phyloP scores from a whole-genome alignment of 2,888 invertebrate genomes.

The Holacanthella duospinosa region DNA sequence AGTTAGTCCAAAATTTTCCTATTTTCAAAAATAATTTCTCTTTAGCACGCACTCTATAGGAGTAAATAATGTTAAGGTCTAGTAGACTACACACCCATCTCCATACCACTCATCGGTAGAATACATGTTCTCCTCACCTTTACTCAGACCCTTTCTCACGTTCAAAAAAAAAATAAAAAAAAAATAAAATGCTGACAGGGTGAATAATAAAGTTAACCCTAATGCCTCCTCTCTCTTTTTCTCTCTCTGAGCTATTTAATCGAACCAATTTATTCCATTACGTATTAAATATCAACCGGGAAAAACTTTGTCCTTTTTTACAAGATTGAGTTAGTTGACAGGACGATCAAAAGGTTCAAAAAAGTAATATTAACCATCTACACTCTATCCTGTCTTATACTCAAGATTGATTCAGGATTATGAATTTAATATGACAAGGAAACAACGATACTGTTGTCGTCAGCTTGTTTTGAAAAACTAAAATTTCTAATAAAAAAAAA shows the following conservation, averaged over 20 bases:
- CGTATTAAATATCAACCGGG: no score
- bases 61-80: neutral
- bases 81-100: neutral
- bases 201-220: conserved; percentile 1
- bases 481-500: no score
- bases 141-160: neutral
- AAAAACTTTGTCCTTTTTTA: no score
- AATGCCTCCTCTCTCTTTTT: neutral
- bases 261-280: neutral
- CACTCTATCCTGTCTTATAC: no score
- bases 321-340: no score
- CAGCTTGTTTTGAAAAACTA: no score
- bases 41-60: neutral
- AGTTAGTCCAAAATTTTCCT: conserved; percentile 3
- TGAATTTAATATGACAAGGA: no score
- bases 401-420: no score
- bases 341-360: no score
- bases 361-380: no score
- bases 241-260: conserved; percentile 3
- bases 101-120: no score
- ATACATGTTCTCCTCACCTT: conserved; percentile 3
- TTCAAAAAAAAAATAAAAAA: neutral
- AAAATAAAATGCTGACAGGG: neutral
- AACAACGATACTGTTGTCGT: no score
- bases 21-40: neutral